Conservation (phyloP, 2,888 invertebrate genomes). For the Drosophila robusta region DNA sequence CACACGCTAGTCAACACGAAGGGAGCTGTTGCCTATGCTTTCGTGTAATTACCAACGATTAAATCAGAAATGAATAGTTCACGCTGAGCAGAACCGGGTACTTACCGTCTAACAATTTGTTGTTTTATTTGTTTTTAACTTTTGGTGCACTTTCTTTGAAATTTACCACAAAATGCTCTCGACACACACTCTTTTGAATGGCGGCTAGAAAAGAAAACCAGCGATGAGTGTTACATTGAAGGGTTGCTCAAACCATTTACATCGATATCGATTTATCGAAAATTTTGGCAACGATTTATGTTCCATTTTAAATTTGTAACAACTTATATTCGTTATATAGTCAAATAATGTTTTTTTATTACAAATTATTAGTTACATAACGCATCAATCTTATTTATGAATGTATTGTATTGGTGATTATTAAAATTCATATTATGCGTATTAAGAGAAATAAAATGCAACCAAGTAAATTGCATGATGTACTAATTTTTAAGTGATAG, state of each 20-base stretch:
- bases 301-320: constrained; percentile 18
- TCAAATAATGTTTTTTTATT: not conserved
- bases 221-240: constrained; percentile 44
- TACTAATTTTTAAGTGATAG: too few species aligned
- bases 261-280: constrained; percentile 33
- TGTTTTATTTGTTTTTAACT: constrained; percentile 25
- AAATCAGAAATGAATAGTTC: constrained; percentile 8
- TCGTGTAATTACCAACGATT: constrained; percentile 11
- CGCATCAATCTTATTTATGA: too few species aligned
- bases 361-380: not conserved
- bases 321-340: not conserved
- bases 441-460: too few species aligned
- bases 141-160: constrained; percentile 47
- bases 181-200: constrained; percentile 76
- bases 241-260: constrained; percentile 32
- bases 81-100: constrained; percentile 11
- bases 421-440: too few species aligned
- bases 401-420: too few species aligned
- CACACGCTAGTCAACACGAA: constrained; percentile 54
- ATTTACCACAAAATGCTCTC: constrained; percentile 48
- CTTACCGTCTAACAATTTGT: constrained; percentile 53
- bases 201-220: constrained; percentile 63
- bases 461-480: too few species aligned
- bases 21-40: constrained; percentile 33
- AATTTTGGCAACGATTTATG: not conserved